These are phyloP conservation scores for Hirtodrosophila duncani DNA, from an alignment of 2,888 invertebrate species.

Conservation along the genomic window DNA sequence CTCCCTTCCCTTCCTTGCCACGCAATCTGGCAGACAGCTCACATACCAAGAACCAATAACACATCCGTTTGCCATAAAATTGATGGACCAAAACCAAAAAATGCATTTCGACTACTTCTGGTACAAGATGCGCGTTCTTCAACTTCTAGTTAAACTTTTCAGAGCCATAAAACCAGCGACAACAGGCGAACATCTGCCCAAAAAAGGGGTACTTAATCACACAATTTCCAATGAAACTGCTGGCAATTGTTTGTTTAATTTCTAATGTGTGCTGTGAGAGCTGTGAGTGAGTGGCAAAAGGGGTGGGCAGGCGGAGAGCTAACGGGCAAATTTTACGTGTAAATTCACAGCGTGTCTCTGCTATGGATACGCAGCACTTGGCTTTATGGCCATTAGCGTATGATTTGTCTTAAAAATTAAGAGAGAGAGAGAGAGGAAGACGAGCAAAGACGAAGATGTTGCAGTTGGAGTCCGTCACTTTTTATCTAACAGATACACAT, in stretches of 20 bases:
- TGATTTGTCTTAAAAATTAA: conserved; percentile 74
- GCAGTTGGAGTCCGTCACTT: conserved; percentile 28
- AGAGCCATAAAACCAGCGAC: conserved; percentile 23
- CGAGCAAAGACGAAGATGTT: neutral
- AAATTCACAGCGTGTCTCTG: conserved; percentile 40
- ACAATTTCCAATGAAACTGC: conserved; percentile 71
- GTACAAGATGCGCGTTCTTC: too few species aligned
- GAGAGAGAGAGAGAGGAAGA: conserved; percentile 30
- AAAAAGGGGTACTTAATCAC: conserved; percentile 62
- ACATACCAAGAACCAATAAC: conserved; percentile 47
- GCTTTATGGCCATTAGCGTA: conserved; percentile 71
- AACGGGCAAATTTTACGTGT: conserved; percentile 20
- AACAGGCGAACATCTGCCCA: conserved; percentile 16
- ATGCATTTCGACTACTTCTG: conserved; percentile 44
- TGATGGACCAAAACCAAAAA: conserved; percentile 63
- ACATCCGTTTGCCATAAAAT: conserved; percentile 70
- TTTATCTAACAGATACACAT: conserved; percentile 43
- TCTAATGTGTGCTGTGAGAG: conserved; percentile 55
- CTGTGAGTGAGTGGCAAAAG: neutral
- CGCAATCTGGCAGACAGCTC: too few species aligned
- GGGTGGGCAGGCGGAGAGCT: conserved; percentile 5
- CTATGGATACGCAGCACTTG: conserved; percentile 41
- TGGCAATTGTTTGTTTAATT: conserved; percentile 73
- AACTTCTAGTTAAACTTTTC: too few species aligned
- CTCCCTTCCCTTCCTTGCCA: too few species aligned